These are phyloP conservation scores for Drosophila sucinea DNA, from an alignment of 1,140 invertebrate species.

Conservation along the genomic window DNA sequence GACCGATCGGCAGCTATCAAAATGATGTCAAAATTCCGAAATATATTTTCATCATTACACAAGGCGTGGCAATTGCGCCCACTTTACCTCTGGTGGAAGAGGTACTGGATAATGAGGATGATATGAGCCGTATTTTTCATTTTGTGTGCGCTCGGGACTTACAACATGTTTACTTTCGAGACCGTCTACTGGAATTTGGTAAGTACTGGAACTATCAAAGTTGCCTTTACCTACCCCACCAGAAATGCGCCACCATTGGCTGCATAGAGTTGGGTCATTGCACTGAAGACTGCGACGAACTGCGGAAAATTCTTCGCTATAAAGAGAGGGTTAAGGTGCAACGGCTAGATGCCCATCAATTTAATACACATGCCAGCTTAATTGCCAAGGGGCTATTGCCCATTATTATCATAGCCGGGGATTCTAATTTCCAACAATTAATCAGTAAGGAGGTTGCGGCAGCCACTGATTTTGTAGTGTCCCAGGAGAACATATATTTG, in stretches of 20 bases:
- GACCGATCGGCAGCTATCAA: constrained; percentile 68
- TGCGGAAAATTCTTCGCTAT: constrained; percentile 48
- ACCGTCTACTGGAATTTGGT: constrained; percentile 57
- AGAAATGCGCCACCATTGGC: constrained; percentile 17
- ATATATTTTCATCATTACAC: constrained; percentile 56
- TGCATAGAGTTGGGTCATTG: constrained; percentile 24
- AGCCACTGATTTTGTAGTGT: constrained; percentile 9
- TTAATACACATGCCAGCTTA: not conserved
- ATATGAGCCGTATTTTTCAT: constrained; percentile 66
- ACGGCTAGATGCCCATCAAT: constrained; percentile 38
- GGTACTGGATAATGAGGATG: constrained; percentile 75
- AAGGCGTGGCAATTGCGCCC: constrained; percentile 78
- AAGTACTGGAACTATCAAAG: constrained; percentile 75
- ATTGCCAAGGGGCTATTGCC: not conserved
- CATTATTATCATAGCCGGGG: constrained; percentile 53
- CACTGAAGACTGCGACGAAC: constrained; percentile 22
- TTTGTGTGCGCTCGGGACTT: constrained; percentile 65
- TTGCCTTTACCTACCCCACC: constrained; percentile 63
- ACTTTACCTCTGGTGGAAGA: constrained; percentile 59
- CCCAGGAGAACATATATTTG: constrained; percentile 42
- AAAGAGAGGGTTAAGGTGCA: constrained; percentile 42
- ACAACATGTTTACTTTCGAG: constrained; percentile 66
- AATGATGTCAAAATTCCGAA: constrained; percentile 35
- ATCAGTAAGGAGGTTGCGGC: constrained; percentile 29
- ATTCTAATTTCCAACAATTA: constrained; percentile 43